A percentile compares a stretch with the other conserved stretches of the same genome.
Conservation (phyloP, 1,140 invertebrate genomes). For the Heliothis subflexa region DNA sequence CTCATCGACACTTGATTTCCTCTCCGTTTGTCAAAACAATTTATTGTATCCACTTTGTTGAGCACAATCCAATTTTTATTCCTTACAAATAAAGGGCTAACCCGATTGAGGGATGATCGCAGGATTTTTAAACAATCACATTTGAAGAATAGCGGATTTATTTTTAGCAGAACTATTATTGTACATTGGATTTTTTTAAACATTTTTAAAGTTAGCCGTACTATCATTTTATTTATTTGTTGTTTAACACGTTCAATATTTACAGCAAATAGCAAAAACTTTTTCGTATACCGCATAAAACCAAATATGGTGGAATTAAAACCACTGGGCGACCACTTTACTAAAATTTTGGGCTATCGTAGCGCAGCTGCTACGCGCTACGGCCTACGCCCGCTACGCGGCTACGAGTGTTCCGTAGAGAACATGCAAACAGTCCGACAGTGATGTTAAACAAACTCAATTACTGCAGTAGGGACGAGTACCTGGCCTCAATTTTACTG, state of each 20-base stretch:
- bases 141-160: background rate
- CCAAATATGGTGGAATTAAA: background rate
- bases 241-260: too few relatives aligned
- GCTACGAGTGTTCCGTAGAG: conserved; percentile 34
- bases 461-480: conserved; percentile 3
- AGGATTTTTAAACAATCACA: background rate
- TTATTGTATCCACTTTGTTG: background rate
- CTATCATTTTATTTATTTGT: too few relatives aligned
- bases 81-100: conserved; percentile 23
- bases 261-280: background rate
- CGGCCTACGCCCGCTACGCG: conserved; percentile 15
- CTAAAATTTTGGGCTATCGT: conserved; percentile 3
- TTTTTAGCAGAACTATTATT: background rate
- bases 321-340: background rate
- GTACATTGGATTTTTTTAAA: too few relatives aligned
- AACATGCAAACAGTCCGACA: conserved; percentile 26
- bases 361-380: conserved; percentile 36
- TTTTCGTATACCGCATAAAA: background rate
- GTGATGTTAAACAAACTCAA: conserved; percentile 39
- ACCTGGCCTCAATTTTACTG: conserved; percentile 24
- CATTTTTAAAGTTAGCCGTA: too few relatives aligned
- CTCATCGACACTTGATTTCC: conserved; percentile 16
- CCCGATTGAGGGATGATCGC: background rate
- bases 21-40: conserved; percentile 35
- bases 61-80: conserved; percentile 3